Evolutionary conservation across 1,140 invertebrate genomes (phyloP), one percentile per base, ranked within the genome.

Genomic region (Orchestia grillus): DNA sequence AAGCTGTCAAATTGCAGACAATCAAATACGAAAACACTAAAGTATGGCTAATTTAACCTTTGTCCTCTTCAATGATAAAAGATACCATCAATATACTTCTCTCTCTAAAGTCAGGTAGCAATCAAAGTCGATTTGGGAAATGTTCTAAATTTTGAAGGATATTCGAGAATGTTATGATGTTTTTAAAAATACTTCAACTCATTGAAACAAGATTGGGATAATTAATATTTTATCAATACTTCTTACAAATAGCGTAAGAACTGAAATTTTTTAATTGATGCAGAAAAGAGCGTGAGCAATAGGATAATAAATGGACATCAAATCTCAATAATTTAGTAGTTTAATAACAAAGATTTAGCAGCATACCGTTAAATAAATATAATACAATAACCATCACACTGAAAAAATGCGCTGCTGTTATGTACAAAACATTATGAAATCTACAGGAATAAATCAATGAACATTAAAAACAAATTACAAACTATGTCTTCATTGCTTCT

Each of bases 401-500:
- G 88, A 90, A 90, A 8, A 90, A 42, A 41, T 42, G 23, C 88
- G 88, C 88, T 90, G 88, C 41, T 41, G 16, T 42, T 90, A 42
- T 90, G 36, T 44, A 90, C 62, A 90, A 42, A 90, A 90, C 43
- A 42, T 90, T 44, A 28, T 90, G 4, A 11, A 90, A 41, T 90
- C 43, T 90, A 90, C 43, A 42, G 3, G 41, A 28, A 36, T 90
- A 90, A 90, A 90, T 42, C 88, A 42, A 23, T 42, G 88, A 90
- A 41, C 41, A 41, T 41, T 90, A 42, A 41, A 90, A 42, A 90
- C 87, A 87, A 90, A 41, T 41, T 42, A 90, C 41, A 43, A 90
- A 90, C 88, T 90, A 90, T 90, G 88, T 90, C 88, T 90, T 90
- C 88, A 42, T 41, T 41, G 88, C 88, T 90, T 90, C 15, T 77